Evolutionary conservation across 2,113 vertebrate genomes (phyloP), one percentile per base, ranked within the genome.

Genomic region (Pygoscelis antarcticus): DNA sequence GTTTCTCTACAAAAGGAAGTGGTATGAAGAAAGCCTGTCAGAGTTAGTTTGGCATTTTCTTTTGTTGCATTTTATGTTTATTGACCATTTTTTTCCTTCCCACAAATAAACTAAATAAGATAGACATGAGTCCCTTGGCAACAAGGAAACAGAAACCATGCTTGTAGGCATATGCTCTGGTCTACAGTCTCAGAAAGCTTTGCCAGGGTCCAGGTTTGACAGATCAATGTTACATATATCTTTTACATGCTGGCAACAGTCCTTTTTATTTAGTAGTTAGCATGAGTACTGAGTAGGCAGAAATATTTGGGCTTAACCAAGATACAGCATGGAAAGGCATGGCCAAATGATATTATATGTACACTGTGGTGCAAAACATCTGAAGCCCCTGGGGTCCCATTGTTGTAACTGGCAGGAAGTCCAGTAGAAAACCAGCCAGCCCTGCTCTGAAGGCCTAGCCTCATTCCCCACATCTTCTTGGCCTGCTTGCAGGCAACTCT

Each of bases 31-130:
- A 92, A 93, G 88, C 36, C 69, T 90, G 85, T 94, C 90, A 92
- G 68, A 92, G 64, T 94, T 89, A 80, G 30, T 79, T 87, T 95
- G 83, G 60, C 58, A 51, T 97, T 96, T 93, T 91, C 64, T 83
- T 94, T 87, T 94, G 91, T 95, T 97, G 32, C 23, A 57, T 90
- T 97, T 97, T 79, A 40, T 87, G 42, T 84, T 96, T 95, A 93
- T 89, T 76, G 89, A 72, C 54, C 34, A 15, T 68, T 93, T 95
- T 86, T 60, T 79, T 34, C 51, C 21, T 94, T 77, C 76, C 95
- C 86, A 82, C 91, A 95, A 95, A 91, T 71, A 87, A 77, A 74
- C 25, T 83, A 71, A 80, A 1, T 81, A 42, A 78, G 83, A 86
- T 13, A 44, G 72, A 78, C 55, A 16, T 1, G 51, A 93, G 34